Evolutionary conservation across 92 coral and sea anemone genomes (phyloP).

Genomic region (Palythoa grandiflora): DNA sequence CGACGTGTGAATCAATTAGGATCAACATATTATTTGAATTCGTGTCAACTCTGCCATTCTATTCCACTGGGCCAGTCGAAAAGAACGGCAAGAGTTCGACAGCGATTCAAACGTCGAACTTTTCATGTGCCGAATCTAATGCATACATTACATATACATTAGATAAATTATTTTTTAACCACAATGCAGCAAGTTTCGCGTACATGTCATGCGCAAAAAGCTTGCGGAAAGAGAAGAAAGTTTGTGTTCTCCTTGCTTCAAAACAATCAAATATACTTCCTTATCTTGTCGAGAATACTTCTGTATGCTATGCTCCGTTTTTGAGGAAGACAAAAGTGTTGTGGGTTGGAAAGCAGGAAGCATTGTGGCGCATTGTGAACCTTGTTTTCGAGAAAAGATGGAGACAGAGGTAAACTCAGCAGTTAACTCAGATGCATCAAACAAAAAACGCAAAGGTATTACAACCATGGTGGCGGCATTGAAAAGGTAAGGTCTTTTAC

Average conservation of each 20-base stretch:
- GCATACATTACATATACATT: constrained; percentile 22
- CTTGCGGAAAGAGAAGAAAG: neutral
- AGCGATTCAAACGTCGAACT: constrained; percentile 69
- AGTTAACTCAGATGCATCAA: neutral
- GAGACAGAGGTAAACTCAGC: neutral
- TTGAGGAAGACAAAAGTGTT: constrained; percentile 22
- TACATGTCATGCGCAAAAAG: constrained; percentile 3
- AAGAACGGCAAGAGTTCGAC: neutral
- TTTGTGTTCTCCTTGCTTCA: constrained; percentile 19
- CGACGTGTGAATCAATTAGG: too few species aligned
- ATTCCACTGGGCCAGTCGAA: too few species aligned
- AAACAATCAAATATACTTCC: constrained; percentile 16
- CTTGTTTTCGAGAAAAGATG: constrained; percentile 15
- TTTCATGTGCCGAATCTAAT: constrained; percentile 84
- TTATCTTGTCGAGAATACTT: constrained; percentile 10
- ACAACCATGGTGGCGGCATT: neutral
- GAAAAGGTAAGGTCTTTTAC: neutral
- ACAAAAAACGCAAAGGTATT: neutral
- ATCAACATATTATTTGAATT: too few species aligned
- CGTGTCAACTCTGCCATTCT: too few species aligned
- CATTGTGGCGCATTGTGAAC: constrained; percentile 11
- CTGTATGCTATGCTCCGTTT: constrained; percentile 36
- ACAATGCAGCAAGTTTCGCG: neutral
- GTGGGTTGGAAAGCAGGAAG: constrained; percentile 28
- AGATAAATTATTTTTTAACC: constrained; percentile 2